These are phyloP conservation scores for Xestia c-nigrum DNA, from an alignment of 2,888 invertebrate genomes.

Conservation along the genomic window DNA sequence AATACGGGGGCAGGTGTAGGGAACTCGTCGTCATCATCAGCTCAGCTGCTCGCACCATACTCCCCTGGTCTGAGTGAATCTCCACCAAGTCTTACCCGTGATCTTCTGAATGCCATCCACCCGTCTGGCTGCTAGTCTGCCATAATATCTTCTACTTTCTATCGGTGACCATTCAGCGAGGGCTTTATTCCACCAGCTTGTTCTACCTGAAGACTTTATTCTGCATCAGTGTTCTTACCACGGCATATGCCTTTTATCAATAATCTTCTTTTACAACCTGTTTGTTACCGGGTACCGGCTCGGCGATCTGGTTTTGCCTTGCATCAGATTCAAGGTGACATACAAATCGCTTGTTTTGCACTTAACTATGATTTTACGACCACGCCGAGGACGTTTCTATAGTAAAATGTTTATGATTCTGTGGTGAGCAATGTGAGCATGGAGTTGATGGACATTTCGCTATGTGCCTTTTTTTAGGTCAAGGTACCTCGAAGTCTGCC, in stretches of 20 bases:
- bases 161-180: background rate
- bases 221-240: no score
- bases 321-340: slow-evolving; percentile 37
- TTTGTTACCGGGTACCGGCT: background rate
- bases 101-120: background rate
- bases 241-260: background rate
- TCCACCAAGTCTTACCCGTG: background rate
- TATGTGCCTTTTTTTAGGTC: slow-evolving; percentile 4
- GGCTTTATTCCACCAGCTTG: background rate
- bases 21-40: background rate
- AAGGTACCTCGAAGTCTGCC: slow-evolving; percentile 8
- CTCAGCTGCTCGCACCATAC: background rate
- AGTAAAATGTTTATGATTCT: slow-evolving; percentile 57
- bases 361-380: slow-evolving; percentile 38
- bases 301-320: background rate
- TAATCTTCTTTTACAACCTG: background rate
- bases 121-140: background rate
- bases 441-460: slow-evolving; percentile 12
- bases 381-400: slow-evolving; percentile 47
- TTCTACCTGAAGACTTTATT: no score
- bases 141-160: background rate
- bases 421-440: slow-evolving; percentile 45
- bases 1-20: no score
- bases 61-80: background rate
- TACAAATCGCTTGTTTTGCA: slow-evolving; percentile 22